phyloP scores from a whole-genome alignment of 2,113 vertebrate genomes.

The Mirounga angustirostris region DNA sequence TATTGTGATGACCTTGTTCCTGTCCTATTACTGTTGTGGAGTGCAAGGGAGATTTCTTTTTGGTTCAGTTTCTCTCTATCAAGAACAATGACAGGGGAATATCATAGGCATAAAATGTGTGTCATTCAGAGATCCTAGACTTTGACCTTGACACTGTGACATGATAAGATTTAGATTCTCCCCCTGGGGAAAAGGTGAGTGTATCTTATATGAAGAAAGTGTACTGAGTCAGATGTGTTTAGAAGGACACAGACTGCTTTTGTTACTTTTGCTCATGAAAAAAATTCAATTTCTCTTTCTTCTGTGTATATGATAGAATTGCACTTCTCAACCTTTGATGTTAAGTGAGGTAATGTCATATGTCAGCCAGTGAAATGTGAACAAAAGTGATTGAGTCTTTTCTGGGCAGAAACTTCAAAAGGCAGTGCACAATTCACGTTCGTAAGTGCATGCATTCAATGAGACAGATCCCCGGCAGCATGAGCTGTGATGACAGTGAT shows the following conservation, averaged over 20 bases:
- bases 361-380: neutral
- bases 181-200: rapidly evolving
- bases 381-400: neutral
- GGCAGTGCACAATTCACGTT: neutral
- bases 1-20: rapidly evolving
- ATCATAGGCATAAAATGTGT: neutral
- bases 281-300: neutral
- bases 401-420: neutral
- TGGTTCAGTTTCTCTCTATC: neutral
- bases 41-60: neutral
- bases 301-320: neutral
- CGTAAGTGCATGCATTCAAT: rapidly evolving
- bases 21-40: rapidly evolving
- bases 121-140: neutral
- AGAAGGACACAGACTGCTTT: neutral
- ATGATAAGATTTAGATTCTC: rapidly evolving
- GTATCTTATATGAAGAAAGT: rapidly evolving
- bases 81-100: rapidly evolving
- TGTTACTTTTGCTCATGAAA: neutral
- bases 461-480: neutral
- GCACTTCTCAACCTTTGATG: neutral
- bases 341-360: neutral
- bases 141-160: neutral
- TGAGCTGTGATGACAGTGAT: neutral
- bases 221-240: rapidly evolving